phyloP scores from a whole-genome alignment of 1,140 invertebrate genomes.

The Globodera ellingtonae region DNA sequence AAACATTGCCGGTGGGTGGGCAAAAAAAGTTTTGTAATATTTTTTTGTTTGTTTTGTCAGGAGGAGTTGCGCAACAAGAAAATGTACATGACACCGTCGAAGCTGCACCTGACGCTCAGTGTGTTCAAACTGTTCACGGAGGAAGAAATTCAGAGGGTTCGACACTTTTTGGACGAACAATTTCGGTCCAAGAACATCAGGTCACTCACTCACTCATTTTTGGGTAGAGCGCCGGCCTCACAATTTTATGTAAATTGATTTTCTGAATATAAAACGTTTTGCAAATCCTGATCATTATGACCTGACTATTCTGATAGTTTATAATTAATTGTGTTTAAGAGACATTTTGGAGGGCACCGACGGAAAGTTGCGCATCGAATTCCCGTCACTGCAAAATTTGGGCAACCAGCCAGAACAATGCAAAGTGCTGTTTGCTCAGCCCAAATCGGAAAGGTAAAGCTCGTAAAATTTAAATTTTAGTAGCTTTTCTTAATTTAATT shows the following conservation, averaged over 20 bases:
- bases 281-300: too few relatives aligned
- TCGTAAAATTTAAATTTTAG: not conserved
- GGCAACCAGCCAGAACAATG: conserved; percentile 6
- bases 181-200: conserved; percentile 27
- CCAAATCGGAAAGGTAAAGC: conserved; percentile 23
- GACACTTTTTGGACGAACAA: conserved; percentile 29
- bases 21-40: not conserved
- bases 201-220: conserved; percentile 11
- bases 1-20: conserved; percentile 13
- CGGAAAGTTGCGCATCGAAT: conserved; percentile 20
- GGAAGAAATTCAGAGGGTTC: conserved; percentile 21
- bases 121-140: conserved; percentile 35
- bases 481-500: not conserved
- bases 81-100: conserved; percentile 28
- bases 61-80: conserved; percentile 25
- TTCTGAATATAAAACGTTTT: too few relatives aligned
- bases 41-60: conserved; percentile 16
- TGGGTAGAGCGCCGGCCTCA: too few relatives aligned
- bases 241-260: too few relatives aligned
- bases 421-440: conserved; percentile 27
- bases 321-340: conserved; percentile 24
- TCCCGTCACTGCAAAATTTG: conserved; percentile 21
- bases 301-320: not conserved
- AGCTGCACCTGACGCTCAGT: conserved; percentile 38
- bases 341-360: not conserved